Evolutionary conservation across 1,140 invertebrate genomes (phyloP).

Genomic region (Melitaea cinxia): DNA sequence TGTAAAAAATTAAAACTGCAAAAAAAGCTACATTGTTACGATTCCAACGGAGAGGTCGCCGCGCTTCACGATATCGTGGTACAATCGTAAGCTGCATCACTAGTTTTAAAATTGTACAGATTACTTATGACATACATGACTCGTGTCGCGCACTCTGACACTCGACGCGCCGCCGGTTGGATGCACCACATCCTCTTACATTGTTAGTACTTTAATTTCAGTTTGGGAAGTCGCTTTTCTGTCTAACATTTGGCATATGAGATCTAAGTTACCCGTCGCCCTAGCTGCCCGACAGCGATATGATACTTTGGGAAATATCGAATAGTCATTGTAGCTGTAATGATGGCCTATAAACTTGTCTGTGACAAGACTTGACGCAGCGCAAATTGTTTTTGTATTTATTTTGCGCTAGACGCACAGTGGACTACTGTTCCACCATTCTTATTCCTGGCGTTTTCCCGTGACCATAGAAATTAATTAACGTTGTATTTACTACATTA

Average conservation of each 20-base stretch:
- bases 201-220: constrained; percentile 67
- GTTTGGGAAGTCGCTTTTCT: constrained; percentile 69
- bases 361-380: no score
- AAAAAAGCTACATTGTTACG: constrained; percentile 80
- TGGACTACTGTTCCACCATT: no score
- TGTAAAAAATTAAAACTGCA: constrained; percentile 80
- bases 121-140: constrained; percentile 44
- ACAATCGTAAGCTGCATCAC: constrained; percentile 74
- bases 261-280: no score
- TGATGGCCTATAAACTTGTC: no score
- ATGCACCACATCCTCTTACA: constrained; percentile 49
- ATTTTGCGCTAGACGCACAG: no score
- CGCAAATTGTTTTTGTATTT: no score
- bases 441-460: no score
- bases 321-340: no score
- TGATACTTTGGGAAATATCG: no score
- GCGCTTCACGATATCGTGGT: constrained; percentile 49
- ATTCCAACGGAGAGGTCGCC: constrained; percentile 62
- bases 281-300: no score
- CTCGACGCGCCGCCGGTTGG: constrained; percentile 2
- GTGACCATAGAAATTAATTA: no score
- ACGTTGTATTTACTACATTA: no score
- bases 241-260: constrained; percentile 64
- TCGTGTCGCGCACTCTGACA: constrained; percentile 37
- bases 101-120: constrained; percentile 58